Evolutionary conservation across 2,888 invertebrate genomes (phyloP).

Genomic region (Erebia palarica): DNA sequence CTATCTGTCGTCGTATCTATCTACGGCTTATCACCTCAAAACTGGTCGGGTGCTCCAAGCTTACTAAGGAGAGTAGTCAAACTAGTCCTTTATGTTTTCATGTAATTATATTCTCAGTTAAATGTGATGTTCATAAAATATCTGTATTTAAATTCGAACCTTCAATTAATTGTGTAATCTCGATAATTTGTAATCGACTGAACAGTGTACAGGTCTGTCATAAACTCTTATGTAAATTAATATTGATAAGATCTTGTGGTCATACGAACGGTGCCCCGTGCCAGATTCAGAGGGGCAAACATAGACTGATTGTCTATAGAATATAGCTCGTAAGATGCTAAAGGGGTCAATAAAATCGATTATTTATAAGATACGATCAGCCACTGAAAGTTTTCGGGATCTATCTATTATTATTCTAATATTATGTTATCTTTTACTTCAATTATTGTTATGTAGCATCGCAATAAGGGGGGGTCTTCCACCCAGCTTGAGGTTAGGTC

Average conservation of each 20-base stretch:
- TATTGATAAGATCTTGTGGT: background rate
- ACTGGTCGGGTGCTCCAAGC: no score
- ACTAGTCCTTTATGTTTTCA: no score
- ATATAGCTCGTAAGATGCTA: background rate
- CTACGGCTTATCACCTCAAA: no score
- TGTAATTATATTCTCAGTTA: background rate
- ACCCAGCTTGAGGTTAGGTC: background rate
- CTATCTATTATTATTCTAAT: background rate
- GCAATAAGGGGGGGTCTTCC: background rate
- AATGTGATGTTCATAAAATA: no score
- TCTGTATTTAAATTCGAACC: background rate
- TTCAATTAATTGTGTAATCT: slow-evolving; percentile 10
- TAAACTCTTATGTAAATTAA: slow-evolving; percentile 14
- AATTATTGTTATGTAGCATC: background rate
- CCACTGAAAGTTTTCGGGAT: background rate
- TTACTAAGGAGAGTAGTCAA: no score
- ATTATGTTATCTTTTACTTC: no score
- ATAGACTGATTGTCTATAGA: slow-evolving; percentile 5
- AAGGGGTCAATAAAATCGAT: background rate
- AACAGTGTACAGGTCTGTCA: background rate
- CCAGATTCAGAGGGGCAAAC: slow-evolving; percentile 3
- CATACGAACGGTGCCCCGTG: background rate
- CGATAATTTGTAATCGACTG: slow-evolving; percentile 22
- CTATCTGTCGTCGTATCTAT: no score
- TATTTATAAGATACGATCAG: slow-evolving; percentile 3